These are phyloP conservation scores for Entomobrya proxima DNA, from an alignment of 2,888 invertebrate species.

Conservation along the genomic window DNA sequence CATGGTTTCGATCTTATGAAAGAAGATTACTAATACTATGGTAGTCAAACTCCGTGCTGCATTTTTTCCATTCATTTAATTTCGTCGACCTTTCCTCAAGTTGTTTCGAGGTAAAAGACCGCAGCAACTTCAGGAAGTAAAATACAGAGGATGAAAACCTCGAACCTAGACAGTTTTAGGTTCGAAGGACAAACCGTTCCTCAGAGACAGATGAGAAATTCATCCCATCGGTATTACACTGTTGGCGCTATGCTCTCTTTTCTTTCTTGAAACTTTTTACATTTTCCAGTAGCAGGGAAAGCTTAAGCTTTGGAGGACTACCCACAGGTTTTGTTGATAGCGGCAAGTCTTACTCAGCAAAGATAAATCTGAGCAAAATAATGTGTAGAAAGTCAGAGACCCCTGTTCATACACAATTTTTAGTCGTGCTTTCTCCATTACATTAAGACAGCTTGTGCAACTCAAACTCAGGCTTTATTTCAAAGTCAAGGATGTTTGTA, in stretches of 20 bases:
- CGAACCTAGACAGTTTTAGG: background rate
- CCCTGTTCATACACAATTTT: too few species aligned
- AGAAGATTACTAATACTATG: background rate
- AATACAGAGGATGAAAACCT: background rate
- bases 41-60: background rate
- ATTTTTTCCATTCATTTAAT: background rate
- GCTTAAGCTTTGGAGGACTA: too few species aligned
- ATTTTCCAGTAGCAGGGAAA: background rate
- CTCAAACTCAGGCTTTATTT: too few species aligned
- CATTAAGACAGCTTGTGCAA: too few species aligned
- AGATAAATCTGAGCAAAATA: too few species aligned
- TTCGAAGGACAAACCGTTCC: constrained; percentile 56
- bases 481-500: too few species aligned
- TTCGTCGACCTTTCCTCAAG: background rate
- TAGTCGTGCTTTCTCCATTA: too few species aligned
- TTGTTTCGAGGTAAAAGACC: constrained; percentile 45
- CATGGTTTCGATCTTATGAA: background rate
- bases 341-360: too few species aligned
- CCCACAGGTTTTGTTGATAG: too few species aligned
- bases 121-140: background rate
- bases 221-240: constrained; percentile 45
- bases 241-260: too few species aligned
- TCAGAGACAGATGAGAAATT: constrained; percentile 46
- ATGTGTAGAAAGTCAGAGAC: too few species aligned
- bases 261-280: background rate